A percentile compares a stretch with the other conserved stretches of the same genome.
Conservation (phyloP, 2,888 invertebrate genomes). For the Limnephilus auricula region DNA sequence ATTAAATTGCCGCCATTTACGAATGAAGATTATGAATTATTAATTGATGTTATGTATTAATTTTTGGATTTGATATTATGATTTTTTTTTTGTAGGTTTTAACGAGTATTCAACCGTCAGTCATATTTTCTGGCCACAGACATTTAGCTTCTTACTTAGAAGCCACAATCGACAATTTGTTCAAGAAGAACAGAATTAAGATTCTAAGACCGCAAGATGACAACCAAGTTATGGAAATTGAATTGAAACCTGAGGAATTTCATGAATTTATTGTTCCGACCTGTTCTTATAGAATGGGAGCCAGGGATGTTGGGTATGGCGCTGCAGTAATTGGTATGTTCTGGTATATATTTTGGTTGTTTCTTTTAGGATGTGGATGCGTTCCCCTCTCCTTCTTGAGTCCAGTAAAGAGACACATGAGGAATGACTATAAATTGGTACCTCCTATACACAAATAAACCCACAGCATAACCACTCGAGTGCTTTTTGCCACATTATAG, state of each 20-base stretch:
- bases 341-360: not conserved
- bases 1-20: too few species aligned
- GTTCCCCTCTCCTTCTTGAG: too few species aligned
- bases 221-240: conserved; percentile 69
- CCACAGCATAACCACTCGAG: too few species aligned
- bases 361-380: not conserved
- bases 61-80: not conserved
- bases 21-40: too few species aligned
- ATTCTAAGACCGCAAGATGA: conserved; percentile 68
- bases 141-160: conserved; percentile 74
- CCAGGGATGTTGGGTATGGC: conserved; percentile 90
- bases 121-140: conserved; percentile 85
- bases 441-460: too few species aligned
- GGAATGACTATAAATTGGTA: too few species aligned
- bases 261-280: conserved; percentile 94
- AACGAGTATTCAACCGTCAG: conserved; percentile 81
- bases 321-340: conserved; percentile 85
- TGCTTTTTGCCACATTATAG: too few species aligned
- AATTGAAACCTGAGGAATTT: conserved; percentile 70
- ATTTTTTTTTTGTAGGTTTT: conserved; percentile 75
- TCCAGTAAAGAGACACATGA: too few species aligned
- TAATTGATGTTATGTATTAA: too few species aligned
- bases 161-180: conserved; percentile 72
- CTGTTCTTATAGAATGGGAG: conserved; percentile 98
- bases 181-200: conserved; percentile 67